Percentiles rank a stretch among this genome's conserved stretches.
These are phyloP conservation scores for Morinoia aosen DNA, from an alignment of 2,888 invertebrate species.

Conservation along the genomic window DNA sequence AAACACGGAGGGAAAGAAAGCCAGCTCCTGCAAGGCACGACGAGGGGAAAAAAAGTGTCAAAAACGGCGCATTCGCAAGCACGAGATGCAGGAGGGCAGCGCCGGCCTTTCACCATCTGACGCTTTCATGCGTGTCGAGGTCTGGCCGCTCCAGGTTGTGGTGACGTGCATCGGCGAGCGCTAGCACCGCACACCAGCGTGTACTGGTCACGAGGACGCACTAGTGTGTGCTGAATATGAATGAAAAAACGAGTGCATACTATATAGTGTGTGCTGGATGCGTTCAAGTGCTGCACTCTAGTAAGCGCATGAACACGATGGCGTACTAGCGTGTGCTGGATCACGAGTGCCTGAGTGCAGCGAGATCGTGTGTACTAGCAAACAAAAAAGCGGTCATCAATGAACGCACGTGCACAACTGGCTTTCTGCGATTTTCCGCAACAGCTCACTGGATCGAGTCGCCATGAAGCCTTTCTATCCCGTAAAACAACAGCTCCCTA, in stretches of 20 bases:
- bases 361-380: too few species aligned
- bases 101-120: background rate
- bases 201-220: too few species aligned
- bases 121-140: background rate
- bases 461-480: background rate
- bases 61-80: background rate
- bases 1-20: background rate
- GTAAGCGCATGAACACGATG: too few species aligned
- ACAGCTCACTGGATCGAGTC: background rate
- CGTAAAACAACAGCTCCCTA: background rate
- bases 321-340: too few species aligned
- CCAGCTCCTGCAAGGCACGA: background rate
- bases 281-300: too few species aligned
- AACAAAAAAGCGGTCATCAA: too few species aligned
- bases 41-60: background rate
- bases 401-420: background rate
- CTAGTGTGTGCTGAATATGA: background rate
- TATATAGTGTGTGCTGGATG: too few species aligned
- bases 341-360: too few species aligned
- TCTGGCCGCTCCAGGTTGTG: background rate
- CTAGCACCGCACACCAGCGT: background rate
- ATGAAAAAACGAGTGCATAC: too few species aligned
- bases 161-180: background rate
- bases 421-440: background rate
- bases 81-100: constrained; percentile 17